A percentile compares a stretch with the other conserved stretches of the same genome.
These are phyloP conservation scores for Porites cylindrica DNA, from an alignment of 92 coral and sea anemone genomes.

Conservation along the genomic window DNA sequence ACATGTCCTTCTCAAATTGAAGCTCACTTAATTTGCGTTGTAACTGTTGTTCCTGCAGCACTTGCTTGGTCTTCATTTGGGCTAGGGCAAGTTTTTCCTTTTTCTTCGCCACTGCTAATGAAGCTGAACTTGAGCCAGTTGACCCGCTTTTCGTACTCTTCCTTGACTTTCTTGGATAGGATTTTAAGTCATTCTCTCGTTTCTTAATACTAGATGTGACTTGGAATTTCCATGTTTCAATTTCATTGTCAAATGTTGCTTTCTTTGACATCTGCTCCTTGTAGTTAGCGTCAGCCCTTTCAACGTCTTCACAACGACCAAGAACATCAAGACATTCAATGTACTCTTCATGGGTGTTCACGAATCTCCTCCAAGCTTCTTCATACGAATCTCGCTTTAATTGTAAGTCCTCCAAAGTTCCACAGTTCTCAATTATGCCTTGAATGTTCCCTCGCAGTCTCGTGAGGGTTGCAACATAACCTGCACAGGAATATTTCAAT, in stretches of 20 bases:
- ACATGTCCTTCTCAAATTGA: not conserved
- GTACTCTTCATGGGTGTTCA: not conserved
- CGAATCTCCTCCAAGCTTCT: too few relatives aligned
- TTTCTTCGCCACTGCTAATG: not conserved
- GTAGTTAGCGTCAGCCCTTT: conserved; percentile 11
- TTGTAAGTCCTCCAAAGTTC: too few relatives aligned
- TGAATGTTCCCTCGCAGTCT: too few relatives aligned
- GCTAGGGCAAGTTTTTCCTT: conserved; percentile 19
- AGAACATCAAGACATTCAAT: conserved; percentile 24
- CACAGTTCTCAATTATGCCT: too few relatives aligned
- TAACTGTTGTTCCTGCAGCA: not conserved
- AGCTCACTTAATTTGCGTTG: conserved; percentile 4
- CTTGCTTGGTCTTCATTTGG: conserved; percentile 16
- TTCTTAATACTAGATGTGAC: not conserved
- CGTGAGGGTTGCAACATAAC: too few relatives aligned
- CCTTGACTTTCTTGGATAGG: not conserved
- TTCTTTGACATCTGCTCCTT: conserved; percentile 48
- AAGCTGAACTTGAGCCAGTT: not conserved
- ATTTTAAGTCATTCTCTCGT: not conserved
- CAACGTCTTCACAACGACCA: not conserved
- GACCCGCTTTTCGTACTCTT: not conserved
- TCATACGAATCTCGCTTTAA: too few relatives aligned
- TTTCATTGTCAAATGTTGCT: conserved; percentile 13
- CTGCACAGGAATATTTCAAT: too few relatives aligned
- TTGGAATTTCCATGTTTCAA: conserved; percentile 24